Evolutionary conservation across 2,113 vertebrate species (phyloP).

Genomic region (Paedocypris sp.): DNA sequence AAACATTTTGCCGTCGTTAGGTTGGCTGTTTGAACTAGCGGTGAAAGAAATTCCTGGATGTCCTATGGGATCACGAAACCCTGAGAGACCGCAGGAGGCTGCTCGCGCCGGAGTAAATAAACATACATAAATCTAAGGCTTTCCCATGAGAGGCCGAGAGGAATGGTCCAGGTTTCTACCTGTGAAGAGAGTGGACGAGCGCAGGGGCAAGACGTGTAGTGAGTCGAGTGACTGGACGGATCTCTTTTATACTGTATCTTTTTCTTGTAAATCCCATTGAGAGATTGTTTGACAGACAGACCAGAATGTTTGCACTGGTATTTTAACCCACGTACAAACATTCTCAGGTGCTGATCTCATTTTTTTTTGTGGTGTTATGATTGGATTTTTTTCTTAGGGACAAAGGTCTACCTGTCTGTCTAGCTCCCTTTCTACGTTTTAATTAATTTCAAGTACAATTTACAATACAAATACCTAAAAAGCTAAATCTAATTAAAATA

Average conservation of each 20-base stretch:
- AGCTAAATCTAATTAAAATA: too few relatives aligned
- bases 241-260: neutral
- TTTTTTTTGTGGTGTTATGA: too few relatives aligned
- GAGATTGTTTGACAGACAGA: neutral
- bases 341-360: neutral
- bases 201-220: neutral
- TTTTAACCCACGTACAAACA: neutral
- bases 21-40: constrained; percentile 22
- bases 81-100: constrained; percentile 17
- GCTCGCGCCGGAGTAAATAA: constrained; percentile 31
- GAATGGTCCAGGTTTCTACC: constrained; percentile 1
- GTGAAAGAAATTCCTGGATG: constrained; percentile 32
- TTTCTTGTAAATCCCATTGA: neutral
- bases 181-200: neutral
- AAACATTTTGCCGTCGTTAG: too few relatives aligned
- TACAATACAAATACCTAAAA: too few relatives aligned
- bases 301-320: neutral
- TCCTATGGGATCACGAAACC: constrained; percentile 29
- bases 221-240: neutral
- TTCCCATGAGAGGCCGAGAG: neutral
- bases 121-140: constrained; percentile 32
- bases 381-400: too few relatives aligned
- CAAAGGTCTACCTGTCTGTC: too few relatives aligned
- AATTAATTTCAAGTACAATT: too few relatives aligned
- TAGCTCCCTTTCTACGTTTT: too few relatives aligned